Evolutionary conservation across 2,113 vertebrate genomes (phyloP), one percentile per base, ranked within the genome.

Genomic region (Anoplopoma fimbria): DNA sequence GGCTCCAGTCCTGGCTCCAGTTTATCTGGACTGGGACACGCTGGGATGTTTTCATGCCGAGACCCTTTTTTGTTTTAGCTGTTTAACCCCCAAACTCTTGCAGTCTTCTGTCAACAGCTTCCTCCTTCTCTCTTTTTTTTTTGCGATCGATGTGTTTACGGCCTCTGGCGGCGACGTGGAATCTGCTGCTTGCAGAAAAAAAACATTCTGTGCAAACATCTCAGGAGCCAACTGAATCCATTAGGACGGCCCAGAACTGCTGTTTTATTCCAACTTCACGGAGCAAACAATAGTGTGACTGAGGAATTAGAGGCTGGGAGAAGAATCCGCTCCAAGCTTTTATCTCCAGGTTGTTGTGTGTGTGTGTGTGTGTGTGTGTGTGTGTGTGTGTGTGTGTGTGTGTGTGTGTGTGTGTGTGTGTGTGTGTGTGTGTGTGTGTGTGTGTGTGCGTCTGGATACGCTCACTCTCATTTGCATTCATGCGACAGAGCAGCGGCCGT

Each of bases 381-480:
- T 5, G 13, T 42, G 73, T 21, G 23, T 80, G 61, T 53, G n/a
- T 40, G 23, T 63, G 38, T n/a, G 14, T 5, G 13, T 42, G 73
- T 21, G 23, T 80, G 61, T 53, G n/a, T 40, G 23, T 63, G 38
- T n/a, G 14, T 5, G 13, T 42, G 73, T 21, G 23, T 80, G 61
- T 53, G n/a, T 40, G 23, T 63, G 38, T n/a, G 14, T 5, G 13
- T 42, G 73, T 21, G 23, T 80, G 61, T 53, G n/a, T 40, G 23
- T 63, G 38, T n/a, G 14, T 5, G 13, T 42, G 73, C n/a, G 23
- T 80, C 65, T 53, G n/a, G 47, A 57, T 49, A 36, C 23, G 49
- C 68, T 25, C 53, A 4, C 61, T 15, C 75, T 89, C 77, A 89
- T 93, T 80, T 85, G 75, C 84, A 92, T 86, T 87, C 84, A 73